phyloP scores from a whole-genome alignment of 2,888 invertebrate genomes.

The Gastracanthus pulcherrimus region DNA sequence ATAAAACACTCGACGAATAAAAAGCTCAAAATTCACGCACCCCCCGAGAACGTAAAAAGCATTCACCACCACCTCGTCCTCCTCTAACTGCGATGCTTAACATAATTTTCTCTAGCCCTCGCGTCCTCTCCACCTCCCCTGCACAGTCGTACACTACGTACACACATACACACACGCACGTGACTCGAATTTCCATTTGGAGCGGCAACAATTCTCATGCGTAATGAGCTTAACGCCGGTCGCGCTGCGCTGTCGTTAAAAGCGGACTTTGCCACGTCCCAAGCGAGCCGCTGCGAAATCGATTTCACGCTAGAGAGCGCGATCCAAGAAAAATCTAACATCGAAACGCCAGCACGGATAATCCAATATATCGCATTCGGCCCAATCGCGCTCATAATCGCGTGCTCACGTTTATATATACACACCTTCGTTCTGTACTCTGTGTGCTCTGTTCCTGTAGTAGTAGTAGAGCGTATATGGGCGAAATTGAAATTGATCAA shows the following conservation, averaged over 20 bases:
- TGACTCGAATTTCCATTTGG: conserved; percentile 55
- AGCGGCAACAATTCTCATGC: conserved; percentile 56
- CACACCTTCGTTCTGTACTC: conserved; percentile 48
- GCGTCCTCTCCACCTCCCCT: too few relatives aligned
- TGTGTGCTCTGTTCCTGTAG: background rate
- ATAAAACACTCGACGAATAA: background rate
- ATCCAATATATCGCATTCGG: conserved; percentile 33
- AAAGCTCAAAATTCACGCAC: background rate
- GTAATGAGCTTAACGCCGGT: conserved; percentile 56
- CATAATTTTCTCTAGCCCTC: conserved; percentile 54
- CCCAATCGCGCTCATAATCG: conserved; percentile 46
- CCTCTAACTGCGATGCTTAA: conserved; percentile 38
- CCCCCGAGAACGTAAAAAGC: background rate
- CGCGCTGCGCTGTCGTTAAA: conserved; percentile 42
- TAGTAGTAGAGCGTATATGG: too few relatives aligned
- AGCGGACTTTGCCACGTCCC: conserved; percentile 44
- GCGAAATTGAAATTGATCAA: conserved; percentile 55
- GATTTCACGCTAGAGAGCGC: conserved; percentile 55
- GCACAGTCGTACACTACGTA: background rate
- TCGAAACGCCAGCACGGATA: conserved; percentile 10
- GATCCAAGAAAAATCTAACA: conserved; percentile 53
- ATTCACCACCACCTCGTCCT: too few relatives aligned
- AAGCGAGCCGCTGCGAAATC: conserved; percentile 40
- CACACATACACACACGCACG: background rate
- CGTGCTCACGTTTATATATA: too few relatives aligned